These are phyloP conservation scores for Daboia siamensis DNA, from an alignment of 2,113 vertebrate species.

Conservation along the genomic window DNA sequence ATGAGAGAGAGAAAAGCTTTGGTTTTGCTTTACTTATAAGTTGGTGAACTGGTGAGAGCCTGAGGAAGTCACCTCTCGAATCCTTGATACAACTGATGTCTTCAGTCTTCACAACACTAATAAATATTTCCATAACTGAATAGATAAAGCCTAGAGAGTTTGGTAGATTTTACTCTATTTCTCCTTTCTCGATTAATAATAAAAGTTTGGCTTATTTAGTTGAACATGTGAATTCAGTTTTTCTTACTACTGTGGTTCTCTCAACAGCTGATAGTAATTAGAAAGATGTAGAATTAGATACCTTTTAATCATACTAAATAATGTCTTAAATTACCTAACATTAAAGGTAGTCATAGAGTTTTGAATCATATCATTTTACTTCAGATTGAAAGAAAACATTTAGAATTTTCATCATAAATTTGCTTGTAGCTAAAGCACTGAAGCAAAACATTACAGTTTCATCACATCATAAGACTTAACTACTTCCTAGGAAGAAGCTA, in stretches of 20 bases:
- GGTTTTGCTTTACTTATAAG: slow-evolving; percentile 77
- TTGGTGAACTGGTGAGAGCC: slow-evolving; percentile 65
- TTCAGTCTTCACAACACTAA: slow-evolving; percentile 67
- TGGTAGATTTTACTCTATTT: slow-evolving; percentile 55
- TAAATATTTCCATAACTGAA: slow-evolving; percentile 64
- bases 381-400: slow-evolving; percentile 22
- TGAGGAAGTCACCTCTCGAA: slow-evolving; percentile 72
- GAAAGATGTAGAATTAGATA: not conserved
- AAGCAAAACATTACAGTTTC: slow-evolving; percentile 27
- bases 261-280: slow-evolving; percentile 13
- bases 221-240: slow-evolving; percentile 66
- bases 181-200: slow-evolving; percentile 63
- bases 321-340: slow-evolving; percentile 12
- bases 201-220: slow-evolving; percentile 77
- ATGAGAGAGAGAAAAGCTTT: slow-evolving; percentile 69
- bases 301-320: rapidly evolving
- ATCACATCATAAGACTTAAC: not conserved
- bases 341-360: slow-evolving; percentile 28
- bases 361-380: slow-evolving; percentile 13
- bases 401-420: slow-evolving; percentile 13
- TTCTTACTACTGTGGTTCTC: slow-evolving; percentile 66
- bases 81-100: slow-evolving; percentile 69
- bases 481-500: slow-evolving; percentile 30
- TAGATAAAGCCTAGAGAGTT: slow-evolving; percentile 59
- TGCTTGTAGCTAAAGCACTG: slow-evolving; percentile 15